phyloP scores from a whole-genome alignment of 2,113 vertebrate species.

The Halcyon malimbica region DNA sequence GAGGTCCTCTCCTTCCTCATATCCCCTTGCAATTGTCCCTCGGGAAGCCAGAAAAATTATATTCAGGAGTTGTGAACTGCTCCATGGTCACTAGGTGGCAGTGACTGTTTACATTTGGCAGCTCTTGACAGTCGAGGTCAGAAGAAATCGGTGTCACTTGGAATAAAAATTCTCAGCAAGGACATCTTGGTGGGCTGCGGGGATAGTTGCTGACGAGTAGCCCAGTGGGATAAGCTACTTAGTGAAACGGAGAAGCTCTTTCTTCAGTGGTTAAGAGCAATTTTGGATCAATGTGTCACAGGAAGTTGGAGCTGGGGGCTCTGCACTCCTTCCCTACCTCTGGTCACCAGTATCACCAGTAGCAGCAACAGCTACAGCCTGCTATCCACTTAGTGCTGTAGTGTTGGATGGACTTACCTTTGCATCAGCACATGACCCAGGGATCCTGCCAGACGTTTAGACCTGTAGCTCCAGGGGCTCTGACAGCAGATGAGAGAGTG shows the following conservation, averaged over 20 bases:
- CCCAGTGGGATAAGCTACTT: background rate
- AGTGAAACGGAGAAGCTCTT: background rate
- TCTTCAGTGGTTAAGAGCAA: background rate
- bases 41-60: background rate
- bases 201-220: background rate
- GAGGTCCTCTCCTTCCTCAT: rapidly evolving
- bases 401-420: background rate
- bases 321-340: background rate
- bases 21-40: rapidly evolving
- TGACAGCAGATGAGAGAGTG: too few relatives aligned
- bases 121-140: rapidly evolving
- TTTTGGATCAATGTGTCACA: background rate
- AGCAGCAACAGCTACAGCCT: background rate
- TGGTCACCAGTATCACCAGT: background rate
- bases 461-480: background rate
- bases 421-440: too few relatives aligned
- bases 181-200: background rate
- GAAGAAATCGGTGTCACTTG: too few relatives aligned
- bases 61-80: background rate
- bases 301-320: background rate
- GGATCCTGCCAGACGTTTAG: background rate
- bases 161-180: background rate
- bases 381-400: background rate
- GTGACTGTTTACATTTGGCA: background rate
- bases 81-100: slow-evolving; percentile 33